Evolutionary conservation across 2,113 vertebrate species (phyloP).

Genomic region (human): DNA sequence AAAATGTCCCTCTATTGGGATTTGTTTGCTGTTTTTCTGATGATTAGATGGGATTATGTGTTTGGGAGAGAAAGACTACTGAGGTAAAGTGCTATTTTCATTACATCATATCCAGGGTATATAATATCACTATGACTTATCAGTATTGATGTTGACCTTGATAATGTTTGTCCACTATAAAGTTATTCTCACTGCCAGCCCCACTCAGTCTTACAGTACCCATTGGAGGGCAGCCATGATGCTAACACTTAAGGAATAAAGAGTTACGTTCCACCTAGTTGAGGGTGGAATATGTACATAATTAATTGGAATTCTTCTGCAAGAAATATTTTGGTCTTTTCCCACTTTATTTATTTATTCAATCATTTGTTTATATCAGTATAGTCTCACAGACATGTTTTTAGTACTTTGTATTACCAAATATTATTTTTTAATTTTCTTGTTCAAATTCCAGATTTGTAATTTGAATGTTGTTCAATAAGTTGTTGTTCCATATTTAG

Average conservation of each 20-base stretch:
- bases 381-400: neutral
- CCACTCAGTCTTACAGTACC: no score
- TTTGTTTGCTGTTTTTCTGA: neutral
- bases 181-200: neutral
- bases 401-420: neutral
- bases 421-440: neutral
- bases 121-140: neutral
- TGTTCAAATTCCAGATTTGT: neutral
- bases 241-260: neutral
- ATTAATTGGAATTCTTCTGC: neutral
- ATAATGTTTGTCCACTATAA: neutral
- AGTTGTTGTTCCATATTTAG: neutral
- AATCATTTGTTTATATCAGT: neutral
- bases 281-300: neutral
- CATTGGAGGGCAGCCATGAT: neutral
- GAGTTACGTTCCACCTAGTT: neutral
- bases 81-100: neutral
- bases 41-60: neutral
- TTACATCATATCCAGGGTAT: neutral
- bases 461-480: no score
- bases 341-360: neutral
- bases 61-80: neutral
- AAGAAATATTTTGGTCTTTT: neutral
- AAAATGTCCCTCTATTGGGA: neutral
- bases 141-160: neutral